A percentile compares a stretch with the other conserved stretches of the same genome.
Conservation (phyloP, 2,888 invertebrate species). For the Boloria euphrosyne region DNA sequence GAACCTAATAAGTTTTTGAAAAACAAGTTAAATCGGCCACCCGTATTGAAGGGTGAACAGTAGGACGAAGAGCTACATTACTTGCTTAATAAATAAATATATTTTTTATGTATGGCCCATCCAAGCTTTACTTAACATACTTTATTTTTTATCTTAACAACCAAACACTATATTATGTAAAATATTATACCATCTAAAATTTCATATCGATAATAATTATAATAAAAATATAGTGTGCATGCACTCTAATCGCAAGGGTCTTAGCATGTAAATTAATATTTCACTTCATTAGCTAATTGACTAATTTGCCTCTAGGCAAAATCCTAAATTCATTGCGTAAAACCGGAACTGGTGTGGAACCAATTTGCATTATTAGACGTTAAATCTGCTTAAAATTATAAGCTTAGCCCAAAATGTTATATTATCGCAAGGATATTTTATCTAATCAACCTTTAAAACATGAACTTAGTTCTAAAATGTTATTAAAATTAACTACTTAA, state of each 20-base stretch:
- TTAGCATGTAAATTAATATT: slow-evolving; percentile 19
- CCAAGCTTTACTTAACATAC: no score
- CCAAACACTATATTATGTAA: no score
- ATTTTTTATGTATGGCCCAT: no score
- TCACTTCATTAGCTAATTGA: slow-evolving; percentile 28
- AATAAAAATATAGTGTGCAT: slow-evolving; percentile 5
- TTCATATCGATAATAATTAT: neutral
- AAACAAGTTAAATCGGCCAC: no score
- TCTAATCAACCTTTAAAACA: neutral
- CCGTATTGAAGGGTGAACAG: no score
- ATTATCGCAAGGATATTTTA: slow-evolving; percentile 5
- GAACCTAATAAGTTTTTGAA: no score
- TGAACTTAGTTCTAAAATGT: neutral
- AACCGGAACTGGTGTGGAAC: slow-evolving; percentile 9
- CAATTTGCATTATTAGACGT: slow-evolving; percentile 20
- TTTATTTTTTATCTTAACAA: no score
- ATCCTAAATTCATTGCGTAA: slow-evolving; percentile 19
- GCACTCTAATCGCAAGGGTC: slow-evolving; percentile 14
- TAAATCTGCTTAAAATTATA: slow-evolving; percentile 19
- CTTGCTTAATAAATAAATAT: no score
- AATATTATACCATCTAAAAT: no score
- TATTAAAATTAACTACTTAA: no score
- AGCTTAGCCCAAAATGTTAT: slow-evolving; percentile 3
- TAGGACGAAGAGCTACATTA: no score
- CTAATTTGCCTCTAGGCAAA: slow-evolving; percentile 24